Percentiles rank a stretch among this genome's conserved stretches.
Evolutionary conservation across 37 sponge, comb jelly and placozoan species (phyloP).

Genomic region (Bolinopsis microptera): DNA sequence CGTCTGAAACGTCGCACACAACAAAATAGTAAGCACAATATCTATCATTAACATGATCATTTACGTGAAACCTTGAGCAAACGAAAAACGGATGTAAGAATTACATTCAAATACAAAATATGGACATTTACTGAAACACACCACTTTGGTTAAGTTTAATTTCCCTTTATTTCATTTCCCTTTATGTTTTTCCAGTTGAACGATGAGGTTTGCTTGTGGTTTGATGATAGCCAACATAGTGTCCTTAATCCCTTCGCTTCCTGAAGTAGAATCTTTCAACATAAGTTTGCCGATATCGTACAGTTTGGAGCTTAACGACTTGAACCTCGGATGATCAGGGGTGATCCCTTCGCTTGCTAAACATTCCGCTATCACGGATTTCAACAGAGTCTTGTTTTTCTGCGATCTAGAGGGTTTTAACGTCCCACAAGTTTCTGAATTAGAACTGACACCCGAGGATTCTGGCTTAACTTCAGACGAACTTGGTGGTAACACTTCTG

Average conservation of each 20-base stretch:
- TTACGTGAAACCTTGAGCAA: too few species aligned
- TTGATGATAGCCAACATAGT: background rate
- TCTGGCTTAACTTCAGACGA: background rate
- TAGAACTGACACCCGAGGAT: background rate
- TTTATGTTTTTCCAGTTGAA: constrained; percentile 10
- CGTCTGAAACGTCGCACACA: too few species aligned
- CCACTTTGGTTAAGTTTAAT: too few species aligned
- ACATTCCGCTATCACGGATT: constrained; percentile 32
- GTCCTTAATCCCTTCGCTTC: constrained; percentile 29
- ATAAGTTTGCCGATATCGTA: constrained; percentile 34
- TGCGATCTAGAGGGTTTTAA: constrained; percentile 43
- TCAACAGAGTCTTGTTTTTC: constrained; percentile 58
- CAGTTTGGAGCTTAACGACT: constrained; percentile 12
- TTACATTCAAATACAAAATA: too few species aligned
- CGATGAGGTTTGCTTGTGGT: background rate
- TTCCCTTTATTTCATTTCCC: too few species aligned
- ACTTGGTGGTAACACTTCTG: background rate
- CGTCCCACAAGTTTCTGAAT: background rate
- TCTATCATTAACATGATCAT: too few species aligned
- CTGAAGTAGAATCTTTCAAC: background rate
- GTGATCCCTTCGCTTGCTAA: background rate
- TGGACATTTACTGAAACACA: too few species aligned
- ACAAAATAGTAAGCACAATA: too few species aligned
- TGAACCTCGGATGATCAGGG: constrained; percentile 38
- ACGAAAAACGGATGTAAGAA: too few species aligned